Base-by-base conservation (phyloP, 2,888 invertebrate species). In the Hirtodrosophila histrioides region DNA sequence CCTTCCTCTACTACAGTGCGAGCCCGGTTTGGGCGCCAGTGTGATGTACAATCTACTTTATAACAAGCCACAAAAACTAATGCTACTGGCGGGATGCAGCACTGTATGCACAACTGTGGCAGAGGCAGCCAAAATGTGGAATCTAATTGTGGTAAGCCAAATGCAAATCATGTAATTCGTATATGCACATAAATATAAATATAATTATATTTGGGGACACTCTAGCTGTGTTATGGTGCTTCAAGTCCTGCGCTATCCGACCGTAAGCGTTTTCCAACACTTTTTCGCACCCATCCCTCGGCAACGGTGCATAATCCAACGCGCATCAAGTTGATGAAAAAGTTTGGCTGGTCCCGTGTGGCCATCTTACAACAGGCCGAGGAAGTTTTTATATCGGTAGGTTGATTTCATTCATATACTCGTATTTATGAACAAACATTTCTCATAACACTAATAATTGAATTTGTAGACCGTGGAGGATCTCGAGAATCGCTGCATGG, bases 51-150 rank as follows among this genome's bases (percentile, higher is more conserved):
- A 99, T 92, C 94, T 99, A 71, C 94, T 99, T 76, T 99, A 99
- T 94, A 97, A 96, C 92, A 95, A 95, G 67, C 98, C 98, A 12
- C 97, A 97, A 90, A 99, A 98, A 93, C 93, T 98, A 89, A 95
- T 98, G 94, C 92, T 99, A 68, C 93, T 99, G 51, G 97, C 98
- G 39, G 99, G 99, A 53, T 99, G 99, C 92, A 98, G 98, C 86
- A 98, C 98, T 7, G 99, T 99, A 27, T 99, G 99, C 89, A 99
- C 99, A 23, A 98, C 99, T 43, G 98, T 99, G 10, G 99, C 99
- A 2, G 99, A 99, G 93, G 98, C 99, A 40, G 99, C 99, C 58
- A 98, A 98, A 93, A 99, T 99, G 97, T 99, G 99, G 99, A 99
- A 99, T 93, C 94, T 99, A 70, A 97, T 99, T 91, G 99, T 99